phyloP scores from a whole-genome alignment of 2,888 invertebrate species.

The Cantharis nigra region DNA sequence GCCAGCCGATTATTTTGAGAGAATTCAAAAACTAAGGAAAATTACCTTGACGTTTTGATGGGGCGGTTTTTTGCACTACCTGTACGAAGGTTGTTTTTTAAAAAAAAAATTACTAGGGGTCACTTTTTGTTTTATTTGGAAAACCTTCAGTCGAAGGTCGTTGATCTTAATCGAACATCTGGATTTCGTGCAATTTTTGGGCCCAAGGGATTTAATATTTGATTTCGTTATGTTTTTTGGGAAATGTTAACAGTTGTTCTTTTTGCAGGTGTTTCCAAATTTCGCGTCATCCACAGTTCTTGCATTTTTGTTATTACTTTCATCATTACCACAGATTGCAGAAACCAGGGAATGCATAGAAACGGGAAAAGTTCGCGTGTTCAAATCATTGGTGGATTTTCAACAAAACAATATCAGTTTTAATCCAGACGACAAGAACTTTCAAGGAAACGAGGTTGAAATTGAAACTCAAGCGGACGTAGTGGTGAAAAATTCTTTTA shows the following conservation, averaged over 20 bases:
- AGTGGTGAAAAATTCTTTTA: conserved; percentile 41
- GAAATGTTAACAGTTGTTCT: neutral
- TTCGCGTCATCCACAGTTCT: neutral
- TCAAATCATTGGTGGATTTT: conserved; percentile 38
- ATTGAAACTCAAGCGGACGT: conserved; percentile 31
- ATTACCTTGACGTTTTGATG: neutral
- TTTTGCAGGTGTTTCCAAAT: neutral
- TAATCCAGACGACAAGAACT: conserved; percentile 26
- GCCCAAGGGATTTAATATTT: neutral
- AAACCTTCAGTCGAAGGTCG: neutral
- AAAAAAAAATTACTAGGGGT: neutral
- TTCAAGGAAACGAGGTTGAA: conserved; percentile 40
- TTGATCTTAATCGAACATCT: neutral
- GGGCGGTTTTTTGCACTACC: neutral
- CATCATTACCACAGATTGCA: neutral
- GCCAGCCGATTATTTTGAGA: neutral
- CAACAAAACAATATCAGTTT: conserved; percentile 42
- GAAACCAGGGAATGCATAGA: conserved; percentile 24
- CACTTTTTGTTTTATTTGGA: neutral
- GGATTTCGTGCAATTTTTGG: neutral
- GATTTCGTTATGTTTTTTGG: neutral
- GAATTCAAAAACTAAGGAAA: neutral
- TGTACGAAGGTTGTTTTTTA: neutral
- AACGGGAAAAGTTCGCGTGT: conserved; percentile 31
- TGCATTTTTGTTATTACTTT: neutral